These are phyloP conservation scores for Nothoprocta perdicaria DNA, from an alignment of 2,113 vertebrate species.

Conservation along the genomic window DNA sequence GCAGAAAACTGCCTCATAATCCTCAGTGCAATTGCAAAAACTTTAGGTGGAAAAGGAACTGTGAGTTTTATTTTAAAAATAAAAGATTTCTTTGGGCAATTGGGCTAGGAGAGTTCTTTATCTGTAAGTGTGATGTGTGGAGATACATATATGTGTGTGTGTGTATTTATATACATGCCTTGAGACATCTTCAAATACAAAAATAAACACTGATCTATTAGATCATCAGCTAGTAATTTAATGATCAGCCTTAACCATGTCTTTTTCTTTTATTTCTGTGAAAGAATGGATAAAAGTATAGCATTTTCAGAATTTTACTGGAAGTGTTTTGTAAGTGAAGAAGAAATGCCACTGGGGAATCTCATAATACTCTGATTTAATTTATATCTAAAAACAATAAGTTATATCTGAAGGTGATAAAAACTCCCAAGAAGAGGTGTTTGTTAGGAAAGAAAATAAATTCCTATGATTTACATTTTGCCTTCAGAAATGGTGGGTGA, in stretches of 20 bases:
- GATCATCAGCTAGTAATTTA: constrained; percentile 3
- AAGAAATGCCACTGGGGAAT: constrained; percentile 62
- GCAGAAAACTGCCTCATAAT: constrained; percentile 70
- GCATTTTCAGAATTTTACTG: constrained; percentile 4
- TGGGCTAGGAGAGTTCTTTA: not conserved
- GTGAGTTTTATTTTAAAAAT: constrained; percentile 21
- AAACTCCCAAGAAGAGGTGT: constrained; percentile 64
- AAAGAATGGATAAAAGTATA: constrained; percentile 28
- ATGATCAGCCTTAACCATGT: not conserved
- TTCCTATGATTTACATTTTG: constrained; percentile 77
- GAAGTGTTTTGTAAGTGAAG: constrained; percentile 57
- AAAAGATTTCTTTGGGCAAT: not conserved
- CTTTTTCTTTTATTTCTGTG: constrained; percentile 1
- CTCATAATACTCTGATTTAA: constrained; percentile 69
- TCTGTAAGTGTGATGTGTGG: rapidly evolving
- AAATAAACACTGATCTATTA: constrained; percentile 6
- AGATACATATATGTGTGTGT: not conserved
- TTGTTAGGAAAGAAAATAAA: constrained; percentile 80
- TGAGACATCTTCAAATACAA: not conserved
- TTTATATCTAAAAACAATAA: constrained; percentile 56
- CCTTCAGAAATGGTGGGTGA: constrained; percentile 68
- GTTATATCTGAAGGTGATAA: constrained; percentile 66
- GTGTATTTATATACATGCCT: not conserved
- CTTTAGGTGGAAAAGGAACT: constrained; percentile 29
- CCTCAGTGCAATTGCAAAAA: constrained; percentile 62